Evolutionary conservation across 2,888 invertebrate genomes (phyloP).

Genomic region (Cantharis lateralis): DNA sequence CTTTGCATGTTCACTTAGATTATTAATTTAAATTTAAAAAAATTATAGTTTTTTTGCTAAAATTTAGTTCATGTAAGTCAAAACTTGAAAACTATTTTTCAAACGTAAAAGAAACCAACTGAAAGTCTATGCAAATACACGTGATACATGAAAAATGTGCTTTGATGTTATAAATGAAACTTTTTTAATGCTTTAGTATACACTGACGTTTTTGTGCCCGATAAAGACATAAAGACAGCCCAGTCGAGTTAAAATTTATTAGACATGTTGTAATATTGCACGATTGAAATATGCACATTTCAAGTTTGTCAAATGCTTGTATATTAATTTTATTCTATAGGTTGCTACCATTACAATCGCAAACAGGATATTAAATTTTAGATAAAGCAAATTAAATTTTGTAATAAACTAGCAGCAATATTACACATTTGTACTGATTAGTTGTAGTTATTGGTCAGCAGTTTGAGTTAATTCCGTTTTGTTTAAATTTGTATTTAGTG

Average conservation of each 20-base stretch:
- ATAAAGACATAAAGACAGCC: not conserved
- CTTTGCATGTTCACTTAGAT: too few relatives aligned
- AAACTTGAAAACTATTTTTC: not conserved
- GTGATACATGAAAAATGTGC: not conserved
- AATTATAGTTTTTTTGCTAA: too few relatives aligned
- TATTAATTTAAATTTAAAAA: too few relatives aligned
- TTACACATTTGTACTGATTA: conserved; percentile 9
- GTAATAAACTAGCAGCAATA: not conserved
- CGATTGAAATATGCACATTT: not conserved
- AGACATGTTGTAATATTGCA: not conserved
- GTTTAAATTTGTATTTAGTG: conserved; percentile 10
- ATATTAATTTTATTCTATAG: conserved; percentile 5
- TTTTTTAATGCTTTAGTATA: not conserved
- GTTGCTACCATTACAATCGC: conserved; percentile 1
- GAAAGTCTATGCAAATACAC: not conserved
- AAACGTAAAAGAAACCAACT: not conserved
- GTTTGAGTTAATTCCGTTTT: conserved; percentile 3
- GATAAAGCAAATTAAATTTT: conserved; percentile 8
- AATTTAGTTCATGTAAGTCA: not conserved
- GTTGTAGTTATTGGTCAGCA: conserved; percentile 9
- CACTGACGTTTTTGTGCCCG: not conserved
- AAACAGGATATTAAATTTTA: conserved; percentile 13
- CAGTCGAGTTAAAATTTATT: not conserved
- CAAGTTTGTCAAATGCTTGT: not conserved
- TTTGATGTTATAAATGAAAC: not conserved